A percentile compares a stretch with the other conserved stretches of the same genome.
phyloP scores from a whole-genome alignment of 2,888 invertebrate genomes.

The Colostygia pectinataria region DNA sequence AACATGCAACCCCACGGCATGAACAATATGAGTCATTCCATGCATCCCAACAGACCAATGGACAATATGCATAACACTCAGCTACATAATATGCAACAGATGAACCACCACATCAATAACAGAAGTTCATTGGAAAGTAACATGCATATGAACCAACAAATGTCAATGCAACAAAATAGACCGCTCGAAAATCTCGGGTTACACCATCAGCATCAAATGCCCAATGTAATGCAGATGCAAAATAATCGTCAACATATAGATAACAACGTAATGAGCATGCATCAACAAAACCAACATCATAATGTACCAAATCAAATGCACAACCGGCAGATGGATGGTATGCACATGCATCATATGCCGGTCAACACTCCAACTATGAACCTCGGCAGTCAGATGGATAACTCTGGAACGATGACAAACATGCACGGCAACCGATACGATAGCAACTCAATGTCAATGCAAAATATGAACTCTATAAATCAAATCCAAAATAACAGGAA shows the following conservation, averaged over 20 bases:
- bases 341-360: conserved; percentile 76
- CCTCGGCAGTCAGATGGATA: conserved; percentile 68
- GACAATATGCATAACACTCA: conserved; percentile 72
- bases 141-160: conserved; percentile 73
- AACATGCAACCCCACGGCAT: conserved; percentile 70
- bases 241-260: conserved; percentile 70
- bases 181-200: conserved; percentile 67
- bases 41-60: conserved; percentile 70
- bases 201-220: conserved; percentile 76
- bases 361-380: conserved; percentile 61
- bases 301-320: conserved; percentile 69
- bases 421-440: conserved; percentile 73
- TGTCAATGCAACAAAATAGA: conserved; percentile 70
- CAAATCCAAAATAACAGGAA: conserved; percentile 72
- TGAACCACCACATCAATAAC: conserved; percentile 69
- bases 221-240: conserved; percentile 75
- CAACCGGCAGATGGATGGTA: conserved; percentile 68
- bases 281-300: conserved; percentile 55
- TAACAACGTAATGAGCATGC: conserved; percentile 69
- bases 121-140: conserved; percentile 68
- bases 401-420: conserved; percentile 56
- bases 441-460: conserved; percentile 65
- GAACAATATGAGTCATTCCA: conserved; percentile 66
- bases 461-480: conserved; percentile 69
- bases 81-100: conserved; percentile 72